phyloP scores from a whole-genome alignment of 2,888 invertebrate species.

The Listrodromus nycthemerus region DNA sequence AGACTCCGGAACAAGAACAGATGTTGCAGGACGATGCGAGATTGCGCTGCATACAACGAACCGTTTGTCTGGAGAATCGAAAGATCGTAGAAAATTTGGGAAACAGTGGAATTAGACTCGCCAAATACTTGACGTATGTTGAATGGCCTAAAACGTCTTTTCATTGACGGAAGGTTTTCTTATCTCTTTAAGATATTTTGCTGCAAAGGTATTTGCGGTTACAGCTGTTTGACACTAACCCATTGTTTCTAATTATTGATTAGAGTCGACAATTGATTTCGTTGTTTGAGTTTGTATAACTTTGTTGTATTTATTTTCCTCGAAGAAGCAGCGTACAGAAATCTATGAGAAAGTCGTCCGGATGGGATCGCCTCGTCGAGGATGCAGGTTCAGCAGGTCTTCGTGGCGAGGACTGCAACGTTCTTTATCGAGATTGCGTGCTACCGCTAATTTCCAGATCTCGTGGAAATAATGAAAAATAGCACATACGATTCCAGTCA shows the following conservation, averaged over 20 bases:
- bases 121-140: conserved; percentile 81
- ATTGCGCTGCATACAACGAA: conserved; percentile 81
- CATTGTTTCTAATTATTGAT: background rate
- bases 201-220: background rate
- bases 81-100: conserved; percentile 78
- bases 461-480: conserved; percentile 45
- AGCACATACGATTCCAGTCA: conserved; percentile 23
- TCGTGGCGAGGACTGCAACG: conserved; percentile 79
- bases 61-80: conserved; percentile 80
- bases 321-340: conserved; percentile 70
- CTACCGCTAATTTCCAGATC: conserved; percentile 56
- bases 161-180: background rate
- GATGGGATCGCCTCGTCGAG: conserved; percentile 80
- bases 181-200: background rate
- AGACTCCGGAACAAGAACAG: conserved; percentile 79
- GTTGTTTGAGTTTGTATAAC: background rate
- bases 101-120: conserved; percentile 75
- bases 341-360: conserved; percentile 75
- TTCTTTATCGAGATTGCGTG: conserved; percentile 80
- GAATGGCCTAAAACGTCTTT: background rate
- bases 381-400: conserved; percentile 81
- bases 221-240: background rate
- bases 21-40: conserved; percentile 78
- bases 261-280: background rate
- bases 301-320: background rate